Base-by-base conservation (phyloP, 2,113 vertebrate species). In the Mesocricetus auratus region DNA sequence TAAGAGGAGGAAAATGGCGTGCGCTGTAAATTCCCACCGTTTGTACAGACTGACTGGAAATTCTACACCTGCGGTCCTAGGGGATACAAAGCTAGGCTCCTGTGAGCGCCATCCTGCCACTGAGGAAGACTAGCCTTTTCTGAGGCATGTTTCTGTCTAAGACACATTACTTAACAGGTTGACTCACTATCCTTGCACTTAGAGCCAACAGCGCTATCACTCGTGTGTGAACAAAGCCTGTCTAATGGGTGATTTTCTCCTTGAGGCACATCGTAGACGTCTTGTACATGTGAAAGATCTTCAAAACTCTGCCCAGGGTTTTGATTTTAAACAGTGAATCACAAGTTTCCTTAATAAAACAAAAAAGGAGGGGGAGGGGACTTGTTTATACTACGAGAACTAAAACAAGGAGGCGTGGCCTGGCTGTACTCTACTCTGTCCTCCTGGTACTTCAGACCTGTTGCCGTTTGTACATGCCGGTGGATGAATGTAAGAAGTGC, bases 261-360 rank as follows among this genome's bases (percentile, higher is more conserved):
- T 24, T 36, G 87, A 82, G 53, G 42, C 47, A 60, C 60, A 53
- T 68, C 47, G 56, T 11, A 73, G 36, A 13, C 21, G 3, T 58
- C 33, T 39, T 94, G n/a, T 12, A 8, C 36, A 82, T 78, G 50
- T 75, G 64, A 45, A 17, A 66, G 39, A 47, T 62, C 47, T 50
- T 81, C n/a, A 88, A 42, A 36, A 69, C 12, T 42, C 15, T 58
- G 15, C 39, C 68, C 22, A 31, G n/a, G 56, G 56, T n/a, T n/a
- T n/a, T 91, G 47, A 29, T 87, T 97, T 82, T 71, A 68, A 96
- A 81, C 36, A 73, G n/a, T 16, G 8, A 94, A 69, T 64, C 62
- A 68, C 64, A 86, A 77, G 13, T 42, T 74, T 68, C 79, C 66
- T 71, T 33, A 31, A n/a, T n/a, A 53, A 39, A 73, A 16, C 36